Evolutionary conservation across 2,888 invertebrate species (phyloP).

Genomic region (Silvanus unidentatus): DNA sequence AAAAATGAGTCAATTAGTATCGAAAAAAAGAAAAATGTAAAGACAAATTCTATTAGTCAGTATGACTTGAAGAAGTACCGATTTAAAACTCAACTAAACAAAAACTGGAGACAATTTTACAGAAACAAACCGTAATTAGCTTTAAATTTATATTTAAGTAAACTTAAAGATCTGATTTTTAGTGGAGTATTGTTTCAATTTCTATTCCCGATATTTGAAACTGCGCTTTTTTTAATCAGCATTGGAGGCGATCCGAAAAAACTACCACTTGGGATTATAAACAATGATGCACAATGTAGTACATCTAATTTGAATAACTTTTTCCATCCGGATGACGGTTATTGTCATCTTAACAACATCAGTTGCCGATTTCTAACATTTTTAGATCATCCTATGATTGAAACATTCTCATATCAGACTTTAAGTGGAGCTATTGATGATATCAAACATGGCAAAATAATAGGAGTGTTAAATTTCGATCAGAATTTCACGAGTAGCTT

Average conservation of each 20-base stretch:
- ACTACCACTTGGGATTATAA: conserved; percentile 70
- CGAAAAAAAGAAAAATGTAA: no score
- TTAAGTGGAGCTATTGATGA: conserved; percentile 46
- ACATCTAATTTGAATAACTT: conserved; percentile 30
- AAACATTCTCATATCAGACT: no score
- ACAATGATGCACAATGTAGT: conserved; percentile 57
- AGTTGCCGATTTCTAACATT: conserved; percentile 58
- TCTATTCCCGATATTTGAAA: conserved; percentile 75
- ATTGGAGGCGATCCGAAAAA: conserved; percentile 71
- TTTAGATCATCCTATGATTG: conserved; percentile 55
- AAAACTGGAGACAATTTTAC: conserved; percentile 33
- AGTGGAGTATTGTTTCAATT: conserved; percentile 78
- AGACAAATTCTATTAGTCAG: no score
- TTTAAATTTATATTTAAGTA: conserved; percentile 7
- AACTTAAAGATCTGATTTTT: conserved; percentile 13
- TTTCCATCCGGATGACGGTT: conserved; percentile 18
- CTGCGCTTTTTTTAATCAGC: conserved; percentile 72
- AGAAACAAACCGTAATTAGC: conserved; percentile 31
- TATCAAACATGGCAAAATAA: conserved; percentile 51
- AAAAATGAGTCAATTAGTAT: no score
- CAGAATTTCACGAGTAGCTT: conserved; percentile 67
- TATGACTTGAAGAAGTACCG: no score
- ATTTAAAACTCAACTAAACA: conserved; percentile 26
- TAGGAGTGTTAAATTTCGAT: conserved; percentile 63
- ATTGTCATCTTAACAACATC: conserved; percentile 52